Percentiles rank a stretch among this genome's conserved stretches.
phyloP scores from a whole-genome alignment of 2,888 invertebrate genomes.

The Ellobium chinense region DNA sequence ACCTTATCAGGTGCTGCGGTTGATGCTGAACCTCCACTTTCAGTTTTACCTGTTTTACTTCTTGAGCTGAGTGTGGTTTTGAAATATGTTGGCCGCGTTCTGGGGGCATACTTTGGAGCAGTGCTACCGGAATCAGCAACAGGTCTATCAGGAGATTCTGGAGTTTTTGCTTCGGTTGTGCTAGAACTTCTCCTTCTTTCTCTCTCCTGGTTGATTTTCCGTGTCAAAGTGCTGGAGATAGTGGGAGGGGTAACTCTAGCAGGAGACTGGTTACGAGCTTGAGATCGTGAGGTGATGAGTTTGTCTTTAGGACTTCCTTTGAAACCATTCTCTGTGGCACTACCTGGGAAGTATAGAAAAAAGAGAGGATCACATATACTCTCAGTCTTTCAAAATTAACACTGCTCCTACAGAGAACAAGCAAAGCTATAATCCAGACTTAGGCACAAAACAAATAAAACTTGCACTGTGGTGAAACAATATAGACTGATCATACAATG shows the following conservation, averaged over 20 bases:
- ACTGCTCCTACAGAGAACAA: too few species aligned
- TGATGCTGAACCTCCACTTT: not conserved
- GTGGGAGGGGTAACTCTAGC: not conserved
- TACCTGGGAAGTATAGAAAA: not conserved
- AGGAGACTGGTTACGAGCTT: not conserved
- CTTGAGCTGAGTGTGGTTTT: conserved; percentile 44
- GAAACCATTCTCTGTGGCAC: conserved; percentile 2
- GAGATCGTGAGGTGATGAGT: conserved; percentile 7
- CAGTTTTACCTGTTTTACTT: conserved; percentile 32
- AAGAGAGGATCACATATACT: too few species aligned
- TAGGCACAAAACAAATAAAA: too few species aligned
- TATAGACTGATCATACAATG: too few species aligned
- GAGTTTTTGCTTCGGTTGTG: not conserved
- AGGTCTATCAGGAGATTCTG: not conserved
- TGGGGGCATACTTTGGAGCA: not conserved
- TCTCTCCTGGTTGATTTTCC: conserved; percentile 26
- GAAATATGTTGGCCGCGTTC: conserved; percentile 47
- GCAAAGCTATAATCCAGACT: too few species aligned
- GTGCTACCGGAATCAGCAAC: not conserved
- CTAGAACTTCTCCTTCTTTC: conserved; percentile 17
- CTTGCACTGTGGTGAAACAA: too few species aligned
- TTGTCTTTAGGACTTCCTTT: conserved; percentile 10
- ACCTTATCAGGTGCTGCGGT: not conserved
- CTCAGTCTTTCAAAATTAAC: too few species aligned
- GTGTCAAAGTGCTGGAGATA: conserved; percentile 16